Base-by-base conservation (phyloP, 2,113 vertebrate genomes). In the Pangasianodon hypophthalmus region DNA sequence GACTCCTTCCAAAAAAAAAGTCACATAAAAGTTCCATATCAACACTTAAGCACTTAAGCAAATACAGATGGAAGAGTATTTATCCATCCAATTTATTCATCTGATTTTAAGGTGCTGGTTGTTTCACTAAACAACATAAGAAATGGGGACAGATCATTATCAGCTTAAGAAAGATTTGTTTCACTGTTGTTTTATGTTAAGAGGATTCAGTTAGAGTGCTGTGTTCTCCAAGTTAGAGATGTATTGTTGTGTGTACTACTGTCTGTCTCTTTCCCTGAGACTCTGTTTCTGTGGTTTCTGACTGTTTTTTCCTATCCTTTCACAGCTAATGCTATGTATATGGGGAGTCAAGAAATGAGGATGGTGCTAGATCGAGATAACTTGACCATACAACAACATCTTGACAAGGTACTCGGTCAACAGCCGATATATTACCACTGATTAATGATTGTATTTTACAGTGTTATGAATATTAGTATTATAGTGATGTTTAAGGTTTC, bases 261-360 rank as follows among this genome's bases (percentile, higher is more conserved):
- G 84, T 84, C 24, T 41, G 29, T 64, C 26, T 89, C 48, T 73
- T 84, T 64, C 24, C 46, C 56, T 32, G 67, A 54, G n/a, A 7
- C 29, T 10, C 21, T 77, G 8, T 58, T 73, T 73, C 6, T 48
- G 13, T n/a, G 37, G 11, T n/a, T 46, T 50, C 44, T 50, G 13
- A 21, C 37, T 75, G 24, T 44, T 19, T 83, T 50, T 48, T 54
- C 83, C 24, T 91, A 56, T 90, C 24, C 90, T 32, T 89, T 92
- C 90, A 4, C 94, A 99, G 98, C 95, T 32, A 99, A 99, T 81
- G 95, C 94, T 52, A 96, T 97, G 94, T 99, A 99, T 90, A 96
- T 99, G 95, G 98, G 95, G 10, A 95, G 96, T 91, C 98, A 99
- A 92, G 98, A 99, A 94, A 99, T 99, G 98, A 95, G 93, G 91